These are phyloP conservation scores for Eidolon dupreanum DNA, from an alignment of 2,797 vertebrate species.

Conservation along the genomic window DNA sequence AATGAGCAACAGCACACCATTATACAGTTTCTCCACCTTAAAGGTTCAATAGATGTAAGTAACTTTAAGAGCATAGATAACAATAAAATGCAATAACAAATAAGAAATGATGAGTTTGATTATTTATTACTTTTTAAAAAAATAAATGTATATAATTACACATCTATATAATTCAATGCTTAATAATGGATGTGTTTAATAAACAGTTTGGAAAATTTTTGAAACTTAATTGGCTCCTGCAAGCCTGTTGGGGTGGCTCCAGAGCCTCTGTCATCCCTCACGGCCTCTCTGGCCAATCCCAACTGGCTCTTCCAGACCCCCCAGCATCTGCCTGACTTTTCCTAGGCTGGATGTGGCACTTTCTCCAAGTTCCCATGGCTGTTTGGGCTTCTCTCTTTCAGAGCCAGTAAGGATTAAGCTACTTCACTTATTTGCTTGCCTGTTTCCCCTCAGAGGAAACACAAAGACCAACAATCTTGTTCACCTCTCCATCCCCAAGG, in stretches of 20 bases:
- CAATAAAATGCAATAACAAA: background rate
- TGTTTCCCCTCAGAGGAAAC: background rate
- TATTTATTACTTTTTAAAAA: slow-evolving; percentile 49
- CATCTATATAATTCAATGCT: slow-evolving; percentile 13
- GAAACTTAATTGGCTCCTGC: background rate
- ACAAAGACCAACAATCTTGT: background rate
- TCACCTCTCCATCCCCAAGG: background rate
- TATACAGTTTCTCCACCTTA: background rate
- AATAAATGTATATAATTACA: slow-evolving; percentile 43
- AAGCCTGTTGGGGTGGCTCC: background rate
- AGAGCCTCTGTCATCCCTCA: background rate
- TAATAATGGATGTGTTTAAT: background rate
- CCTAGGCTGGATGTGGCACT: background rate
- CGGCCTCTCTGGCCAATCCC: background rate
- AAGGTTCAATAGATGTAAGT: background rate
- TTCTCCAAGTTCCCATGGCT: background rate
- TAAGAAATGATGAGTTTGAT: background rate
- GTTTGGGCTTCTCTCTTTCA: background rate
- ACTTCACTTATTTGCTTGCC: background rate
- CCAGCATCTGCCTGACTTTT: background rate
- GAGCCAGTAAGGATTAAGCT: no score
- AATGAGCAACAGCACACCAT: background rate
- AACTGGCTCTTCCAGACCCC: background rate
- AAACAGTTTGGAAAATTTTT: background rate
- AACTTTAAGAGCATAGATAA: slow-evolving; percentile 20